phyloP scores from a whole-genome alignment of 2,797 vertebrate genomes.

The Pantherophis vulpinus region DNA sequence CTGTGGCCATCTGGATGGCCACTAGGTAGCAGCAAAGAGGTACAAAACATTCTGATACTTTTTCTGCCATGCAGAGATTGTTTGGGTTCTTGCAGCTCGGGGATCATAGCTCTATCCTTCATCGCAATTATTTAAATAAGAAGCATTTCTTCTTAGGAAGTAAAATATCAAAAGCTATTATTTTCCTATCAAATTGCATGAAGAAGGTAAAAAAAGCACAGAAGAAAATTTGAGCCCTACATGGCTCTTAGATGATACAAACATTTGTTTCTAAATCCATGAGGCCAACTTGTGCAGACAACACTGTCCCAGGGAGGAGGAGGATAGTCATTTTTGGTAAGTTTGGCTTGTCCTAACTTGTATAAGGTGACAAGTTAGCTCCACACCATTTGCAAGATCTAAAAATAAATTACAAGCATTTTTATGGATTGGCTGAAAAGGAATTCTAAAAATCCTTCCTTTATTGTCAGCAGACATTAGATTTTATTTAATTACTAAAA shows the following conservation, averaged over 20 bases:
- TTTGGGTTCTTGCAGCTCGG: background rate
- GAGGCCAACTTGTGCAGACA: background rate
- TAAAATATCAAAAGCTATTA: background rate
- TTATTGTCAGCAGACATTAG: background rate
- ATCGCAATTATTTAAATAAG: background rate
- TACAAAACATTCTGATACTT: background rate
- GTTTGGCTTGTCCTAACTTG: background rate
- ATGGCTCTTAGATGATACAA: background rate
- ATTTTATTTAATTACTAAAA: background rate
- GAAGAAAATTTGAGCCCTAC: background rate
- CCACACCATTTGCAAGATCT: background rate
- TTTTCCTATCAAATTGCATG: background rate
- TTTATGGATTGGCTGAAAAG: background rate
- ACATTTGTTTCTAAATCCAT: background rate
- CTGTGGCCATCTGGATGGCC: background rate
- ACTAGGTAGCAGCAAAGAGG: background rate
- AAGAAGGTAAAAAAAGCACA: background rate
- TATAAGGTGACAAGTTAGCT: background rate
- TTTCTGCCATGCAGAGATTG: background rate
- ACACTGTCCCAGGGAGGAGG: background rate
- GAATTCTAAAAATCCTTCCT: background rate
- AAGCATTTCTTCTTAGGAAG: background rate
- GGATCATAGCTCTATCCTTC: background rate
- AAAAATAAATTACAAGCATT: background rate
- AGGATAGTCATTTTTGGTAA: background rate